Conservation (phyloP, 2,888 invertebrate genomes). For the Julus scanicus region DNA sequence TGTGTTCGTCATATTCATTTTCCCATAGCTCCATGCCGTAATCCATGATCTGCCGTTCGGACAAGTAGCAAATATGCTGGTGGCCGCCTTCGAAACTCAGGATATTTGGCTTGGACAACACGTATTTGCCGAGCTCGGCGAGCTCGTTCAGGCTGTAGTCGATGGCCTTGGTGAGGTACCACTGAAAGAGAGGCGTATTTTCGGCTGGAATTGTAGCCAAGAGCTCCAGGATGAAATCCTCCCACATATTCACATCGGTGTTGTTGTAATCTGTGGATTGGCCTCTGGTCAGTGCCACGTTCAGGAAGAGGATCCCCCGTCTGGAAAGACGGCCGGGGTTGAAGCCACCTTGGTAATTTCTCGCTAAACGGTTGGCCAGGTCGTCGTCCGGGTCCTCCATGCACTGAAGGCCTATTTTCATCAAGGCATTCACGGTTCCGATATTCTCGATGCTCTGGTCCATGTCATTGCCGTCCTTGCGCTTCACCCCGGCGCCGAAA, state of each 20-base stretch:
- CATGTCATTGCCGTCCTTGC: not conserved
- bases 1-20: not conserved
- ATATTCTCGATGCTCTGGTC: not conserved
- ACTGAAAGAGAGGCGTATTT: not conserved
- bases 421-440: not conserved
- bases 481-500: not conserved
- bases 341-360: not conserved
- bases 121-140: not conserved
- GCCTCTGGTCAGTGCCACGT: not conserved
- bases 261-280: not conserved
- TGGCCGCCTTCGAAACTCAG: not conserved
- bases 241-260: not conserved
- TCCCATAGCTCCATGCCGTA: not conserved
- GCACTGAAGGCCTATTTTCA: not conserved
- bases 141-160: not conserved
- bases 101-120: not conserved
- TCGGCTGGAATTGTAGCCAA: not conserved
- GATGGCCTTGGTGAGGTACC: not conserved
- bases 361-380: not conserved
- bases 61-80: not conserved
- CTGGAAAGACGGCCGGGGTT: not conserved
- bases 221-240: not conserved
- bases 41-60: not conserved
- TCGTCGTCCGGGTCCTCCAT: not conserved
- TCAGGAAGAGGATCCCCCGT: constrained; percentile 10